Percentiles rank a stretch among this genome's conserved stretches.
Conservation (phyloP, 2,113 vertebrate species). For the Thunnus maccoyii region DNA sequence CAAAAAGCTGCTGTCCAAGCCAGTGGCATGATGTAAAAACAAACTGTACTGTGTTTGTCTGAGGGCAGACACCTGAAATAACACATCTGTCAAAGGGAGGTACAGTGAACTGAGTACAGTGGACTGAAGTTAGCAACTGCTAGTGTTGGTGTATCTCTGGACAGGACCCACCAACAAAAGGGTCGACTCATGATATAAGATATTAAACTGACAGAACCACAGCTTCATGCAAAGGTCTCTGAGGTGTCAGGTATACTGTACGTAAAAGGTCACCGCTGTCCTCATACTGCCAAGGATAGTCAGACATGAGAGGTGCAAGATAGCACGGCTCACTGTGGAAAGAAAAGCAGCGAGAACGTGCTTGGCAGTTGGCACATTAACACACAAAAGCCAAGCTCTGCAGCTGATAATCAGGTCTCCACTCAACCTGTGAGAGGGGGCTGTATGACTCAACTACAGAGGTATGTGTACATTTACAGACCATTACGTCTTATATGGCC, state of each 20-base stretch:
- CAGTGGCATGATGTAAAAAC: conserved; percentile 48
- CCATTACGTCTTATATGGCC: conserved; percentile 68
- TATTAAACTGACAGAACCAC: conserved; percentile 8
- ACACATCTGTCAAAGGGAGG: conserved; percentile 58
- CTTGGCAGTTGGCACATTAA: conserved; percentile 67
- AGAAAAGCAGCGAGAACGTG: conserved; percentile 42
- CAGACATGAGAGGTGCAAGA: conserved; percentile 36
- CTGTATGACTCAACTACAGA: conserved; percentile 74
- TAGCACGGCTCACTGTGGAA: conserved; percentile 28
- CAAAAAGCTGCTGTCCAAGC: conserved; percentile 55
- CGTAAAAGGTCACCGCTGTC: conserved; percentile 50
- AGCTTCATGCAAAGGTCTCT: conserved; percentile 4
- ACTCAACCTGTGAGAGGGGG: conserved; percentile 51
- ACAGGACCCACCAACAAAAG: not conserved
- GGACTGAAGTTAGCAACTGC: conserved; percentile 7
- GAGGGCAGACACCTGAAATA: conserved; percentile 72
- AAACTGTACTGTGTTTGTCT: conserved; percentile 61
- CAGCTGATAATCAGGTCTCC: conserved; percentile 69
- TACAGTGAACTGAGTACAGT: conserved; percentile 1
- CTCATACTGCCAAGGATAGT: conserved; percentile 32
- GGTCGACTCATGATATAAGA: not conserved
- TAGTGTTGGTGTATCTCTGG: not conserved
- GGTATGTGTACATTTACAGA: conserved; percentile 80
- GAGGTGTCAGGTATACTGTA: conserved; percentile 9
- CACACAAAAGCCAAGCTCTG: conserved; percentile 58